Evolutionary conservation across 1,140 invertebrate genomes (phyloP).

Genomic region (Sipha flava): DNA sequence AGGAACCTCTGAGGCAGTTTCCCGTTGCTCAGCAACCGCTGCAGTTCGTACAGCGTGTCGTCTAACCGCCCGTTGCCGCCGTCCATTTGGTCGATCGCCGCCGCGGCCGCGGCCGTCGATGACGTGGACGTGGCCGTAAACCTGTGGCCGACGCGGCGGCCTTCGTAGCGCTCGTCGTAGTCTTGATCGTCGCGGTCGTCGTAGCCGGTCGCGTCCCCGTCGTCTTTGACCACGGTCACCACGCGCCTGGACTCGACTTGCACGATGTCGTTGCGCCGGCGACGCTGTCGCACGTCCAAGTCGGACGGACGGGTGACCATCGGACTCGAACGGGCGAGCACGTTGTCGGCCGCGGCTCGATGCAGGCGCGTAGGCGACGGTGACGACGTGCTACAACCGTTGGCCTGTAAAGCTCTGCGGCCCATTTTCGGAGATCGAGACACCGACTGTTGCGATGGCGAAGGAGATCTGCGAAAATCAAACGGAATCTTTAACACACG

Average conservation of each 20-base stretch:
- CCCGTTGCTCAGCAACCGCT: neutral
- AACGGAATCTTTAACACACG: too few species aligned
- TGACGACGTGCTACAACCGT: slow-evolving; percentile 36
- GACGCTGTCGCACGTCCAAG: slow-evolving; percentile 53
- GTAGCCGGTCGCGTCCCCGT: slow-evolving; percentile 42
- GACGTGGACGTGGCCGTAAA: neutral
- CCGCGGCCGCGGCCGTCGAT: neutral
- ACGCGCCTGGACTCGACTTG: neutral
- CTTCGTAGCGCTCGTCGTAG: neutral
- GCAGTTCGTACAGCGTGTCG: neutral
- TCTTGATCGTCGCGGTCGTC: slow-evolving; percentile 37
- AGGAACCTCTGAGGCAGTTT: neutral
- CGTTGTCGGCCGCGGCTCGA: slow-evolving; percentile 29
- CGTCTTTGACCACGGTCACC: slow-evolving; percentile 37
- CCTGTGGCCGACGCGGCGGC: neutral
- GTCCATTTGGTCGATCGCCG: neutral
- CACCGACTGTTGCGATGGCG: slow-evolving; percentile 43
- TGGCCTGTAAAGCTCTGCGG: slow-evolving; percentile 45
- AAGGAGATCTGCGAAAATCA: slow-evolving; percentile 38
- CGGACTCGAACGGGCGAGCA: slow-evolving; percentile 37
- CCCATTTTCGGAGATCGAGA: slow-evolving; percentile 52
- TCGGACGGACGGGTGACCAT: slow-evolving; percentile 44
- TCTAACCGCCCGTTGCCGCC: neutral
- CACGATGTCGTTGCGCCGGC: slow-evolving; percentile 37
- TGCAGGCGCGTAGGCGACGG: slow-evolving; percentile 17